A percentile compares a stretch with the other conserved stretches of the same genome.
Evolutionary conservation across 1,140 invertebrate genomes (phyloP).

Genomic region (Bombus confusus): DNA sequence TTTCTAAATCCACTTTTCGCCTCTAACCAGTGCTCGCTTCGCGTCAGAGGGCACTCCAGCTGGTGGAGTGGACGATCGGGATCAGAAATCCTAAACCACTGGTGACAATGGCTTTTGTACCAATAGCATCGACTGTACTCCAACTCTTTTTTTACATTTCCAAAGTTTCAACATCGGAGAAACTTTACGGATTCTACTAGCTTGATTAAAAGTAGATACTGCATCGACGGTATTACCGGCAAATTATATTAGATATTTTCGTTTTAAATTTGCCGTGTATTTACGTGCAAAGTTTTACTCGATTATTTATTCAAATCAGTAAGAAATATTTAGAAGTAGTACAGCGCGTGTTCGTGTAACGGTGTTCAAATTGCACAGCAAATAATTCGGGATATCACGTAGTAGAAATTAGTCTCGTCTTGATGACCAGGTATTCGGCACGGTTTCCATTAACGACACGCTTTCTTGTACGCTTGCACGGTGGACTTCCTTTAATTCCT

Average conservation of each 20-base stretch:
- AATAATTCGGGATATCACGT: background rate
- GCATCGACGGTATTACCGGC: background rate
- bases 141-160: background rate
- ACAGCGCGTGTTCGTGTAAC: no score
- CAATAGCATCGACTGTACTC: background rate
- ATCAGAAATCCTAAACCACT: background rate
- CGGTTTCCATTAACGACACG: slow-evolving; percentile 32
- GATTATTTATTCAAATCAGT: no score
- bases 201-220: background rate
- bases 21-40: background rate
- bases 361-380: background rate
- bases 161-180: background rate
- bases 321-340: no score
- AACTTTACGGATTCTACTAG: background rate
- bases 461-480: slow-evolving; percentile 32
- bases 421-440: slow-evolving; percentile 16
- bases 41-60: background rate
- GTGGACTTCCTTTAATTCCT: background rate
- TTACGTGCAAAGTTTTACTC: no score
- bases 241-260: background rate
- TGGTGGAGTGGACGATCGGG: background rate
- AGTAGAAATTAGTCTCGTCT: slow-evolving; percentile 19
- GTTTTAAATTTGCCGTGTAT: background rate
- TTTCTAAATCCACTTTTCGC: slow-evolving; percentile 40
- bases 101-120: background rate